These are phyloP conservation scores for Euclidia mi DNA, from an alignment of 2,888 invertebrate species.

Conservation along the genomic window DNA sequence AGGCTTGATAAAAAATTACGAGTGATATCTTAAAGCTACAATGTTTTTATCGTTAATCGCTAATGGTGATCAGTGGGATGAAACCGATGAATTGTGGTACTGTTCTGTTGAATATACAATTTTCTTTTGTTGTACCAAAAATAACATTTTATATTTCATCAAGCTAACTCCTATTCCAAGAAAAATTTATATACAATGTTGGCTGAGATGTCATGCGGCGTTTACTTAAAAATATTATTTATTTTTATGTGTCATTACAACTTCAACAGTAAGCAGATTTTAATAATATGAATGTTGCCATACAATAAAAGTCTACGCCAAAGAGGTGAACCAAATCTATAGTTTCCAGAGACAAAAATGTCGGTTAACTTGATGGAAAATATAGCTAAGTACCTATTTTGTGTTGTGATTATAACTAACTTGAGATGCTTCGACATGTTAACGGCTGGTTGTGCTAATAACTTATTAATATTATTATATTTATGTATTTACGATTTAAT, in stretches of 20 bases:
- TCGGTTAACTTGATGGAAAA: conserved; percentile 36
- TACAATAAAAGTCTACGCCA: not conserved
- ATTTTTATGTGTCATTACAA: not conserved
- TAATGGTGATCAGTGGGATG: conserved; percentile 61
- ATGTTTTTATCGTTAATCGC: conserved; percentile 69
- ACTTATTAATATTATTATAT: conserved; percentile 48
- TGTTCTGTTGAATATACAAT: conserved; percentile 71
- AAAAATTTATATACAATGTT: not conserved
- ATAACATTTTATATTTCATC: conserved; percentile 47
- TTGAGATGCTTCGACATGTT: conserved; percentile 64
- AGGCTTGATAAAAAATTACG: conserved; percentile 73
- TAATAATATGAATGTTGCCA: too few species aligned
- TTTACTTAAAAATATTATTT: conserved; percentile 15
- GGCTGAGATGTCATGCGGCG: conserved; percentile 7
- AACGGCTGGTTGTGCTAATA: conserved; percentile 65
- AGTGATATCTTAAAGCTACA: conserved; percentile 67
- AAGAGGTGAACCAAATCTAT: not conserved
- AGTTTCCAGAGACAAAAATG: not conserved
- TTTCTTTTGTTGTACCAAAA: conserved; percentile 31
- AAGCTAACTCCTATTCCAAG: conserved; percentile 31
- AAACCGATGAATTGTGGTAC: conserved; percentile 67
- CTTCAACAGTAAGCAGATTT: too few species aligned
- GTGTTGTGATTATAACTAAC: conserved; percentile 62
- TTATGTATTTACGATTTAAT: conserved; percentile 58
- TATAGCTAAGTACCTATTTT: conserved; percentile 35